A percentile compares a stretch with the other conserved stretches of the same genome.
Evolutionary conservation across 2,888 invertebrate species (phyloP).

Genomic region (Volucella inflata): DNA sequence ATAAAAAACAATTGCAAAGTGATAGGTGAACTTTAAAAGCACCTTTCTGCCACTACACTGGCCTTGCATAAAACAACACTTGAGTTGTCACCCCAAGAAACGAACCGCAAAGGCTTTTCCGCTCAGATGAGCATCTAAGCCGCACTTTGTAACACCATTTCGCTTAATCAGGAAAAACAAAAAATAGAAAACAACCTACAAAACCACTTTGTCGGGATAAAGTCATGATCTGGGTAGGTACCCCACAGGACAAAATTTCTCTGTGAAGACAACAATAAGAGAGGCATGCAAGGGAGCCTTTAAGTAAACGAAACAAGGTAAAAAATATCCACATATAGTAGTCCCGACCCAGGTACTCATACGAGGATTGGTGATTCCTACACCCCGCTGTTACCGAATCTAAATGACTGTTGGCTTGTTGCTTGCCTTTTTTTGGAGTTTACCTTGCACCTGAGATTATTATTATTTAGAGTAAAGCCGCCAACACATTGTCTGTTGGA

Average conservation of each 20-base stretch:
- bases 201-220: no score
- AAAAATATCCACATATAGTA: no score
- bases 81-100: not conserved
- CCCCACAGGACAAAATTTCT: no score
- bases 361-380: no score
- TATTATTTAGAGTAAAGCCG: slow-evolving; percentile 55
- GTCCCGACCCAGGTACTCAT: no score
- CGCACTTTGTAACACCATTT: slow-evolving; percentile 26
- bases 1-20: no score
- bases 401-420: slow-evolving; percentile 58
- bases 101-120: slow-evolving; percentile 9
- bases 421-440: slow-evolving; percentile 41
- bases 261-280: slow-evolving; percentile 5
- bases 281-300: no score
- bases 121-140: slow-evolving; percentile 43
- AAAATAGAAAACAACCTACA: not conserved
- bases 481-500: slow-evolving; percentile 57
- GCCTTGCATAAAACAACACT: not conserved
- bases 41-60: not conserved
- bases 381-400: slow-evolving; percentile 42
- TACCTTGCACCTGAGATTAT: slow-evolving; percentile 41
- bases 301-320: no score
- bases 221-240: no score
- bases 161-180: slow-evolving; percentile 37
- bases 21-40: no score